Percentiles rank a stretch among this genome's conserved stretches.
Evolutionary conservation across 2,888 invertebrate species (phyloP).

Genomic region (Chymomyza fuscimana): DNA sequence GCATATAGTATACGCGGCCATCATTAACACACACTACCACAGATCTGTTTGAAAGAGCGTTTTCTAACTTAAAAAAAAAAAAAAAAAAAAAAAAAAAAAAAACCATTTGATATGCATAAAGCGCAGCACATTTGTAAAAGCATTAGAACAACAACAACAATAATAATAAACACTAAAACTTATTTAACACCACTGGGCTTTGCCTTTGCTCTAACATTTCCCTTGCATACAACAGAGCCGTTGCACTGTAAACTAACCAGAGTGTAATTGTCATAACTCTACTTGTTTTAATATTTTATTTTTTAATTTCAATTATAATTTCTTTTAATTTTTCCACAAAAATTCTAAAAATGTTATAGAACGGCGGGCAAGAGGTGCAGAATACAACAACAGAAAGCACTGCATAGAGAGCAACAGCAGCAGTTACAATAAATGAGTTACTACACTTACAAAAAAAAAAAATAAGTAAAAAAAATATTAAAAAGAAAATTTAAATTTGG

Average conservation of each 20-base stretch:
- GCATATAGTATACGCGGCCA: not conserved
- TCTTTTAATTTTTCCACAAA: constrained; percentile 38
- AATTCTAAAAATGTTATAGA: constrained; percentile 50
- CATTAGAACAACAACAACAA: constrained; percentile 38
- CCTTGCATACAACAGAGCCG: not conserved
- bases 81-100: not conserved
- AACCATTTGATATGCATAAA: constrained; percentile 13
- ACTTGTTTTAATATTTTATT: not conserved
- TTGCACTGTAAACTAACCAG: not conserved
- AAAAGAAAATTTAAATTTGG: constrained; percentile 9
- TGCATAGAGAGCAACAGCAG: constrained; percentile 68
- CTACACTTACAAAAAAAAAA: constrained; percentile 4
- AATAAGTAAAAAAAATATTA: constrained; percentile 1
- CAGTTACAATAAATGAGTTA: constrained; percentile 24
- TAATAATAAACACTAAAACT: not conserved
- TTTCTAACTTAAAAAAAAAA: not conserved
- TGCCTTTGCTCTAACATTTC: constrained; percentile 1
- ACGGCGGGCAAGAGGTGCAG: constrained; percentile 79
- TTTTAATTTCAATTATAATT: constrained; percentile 36
- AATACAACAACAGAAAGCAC: constrained; percentile 80
- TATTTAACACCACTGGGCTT: constrained; percentile 5
- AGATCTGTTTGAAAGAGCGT: constrained; percentile 41
- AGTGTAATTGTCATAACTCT: not conserved
- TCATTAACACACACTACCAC: constrained; percentile 38
- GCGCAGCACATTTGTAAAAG: not conserved